phyloP scores from a whole-genome alignment of 2,797 vertebrate species.

The Gymnocypris eckloni region DNA sequence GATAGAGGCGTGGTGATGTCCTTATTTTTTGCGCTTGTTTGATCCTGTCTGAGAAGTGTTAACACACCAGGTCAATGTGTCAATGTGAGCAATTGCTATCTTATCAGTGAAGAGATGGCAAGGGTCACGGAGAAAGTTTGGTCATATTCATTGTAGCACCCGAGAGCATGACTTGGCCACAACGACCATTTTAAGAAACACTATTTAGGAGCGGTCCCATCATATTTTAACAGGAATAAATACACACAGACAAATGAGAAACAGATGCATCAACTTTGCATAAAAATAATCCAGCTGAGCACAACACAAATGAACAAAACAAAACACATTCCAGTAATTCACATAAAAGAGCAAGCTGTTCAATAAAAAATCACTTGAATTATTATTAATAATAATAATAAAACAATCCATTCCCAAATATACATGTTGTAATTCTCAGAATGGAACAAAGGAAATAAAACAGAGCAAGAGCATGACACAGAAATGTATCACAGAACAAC shows the following conservation, averaged over 20 bases:
- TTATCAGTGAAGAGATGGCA: conserved; percentile 1
- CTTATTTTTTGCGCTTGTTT: conserved; percentile 18
- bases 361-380: not conserved
- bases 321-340: not conserved
- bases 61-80: conserved; percentile 11
- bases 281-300: not conserved
- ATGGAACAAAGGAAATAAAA: not conserved
- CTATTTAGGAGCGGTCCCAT: not conserved
- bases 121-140: not conserved
- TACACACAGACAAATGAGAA: not conserved
- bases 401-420: not conserved
- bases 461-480: conserved; percentile 1
- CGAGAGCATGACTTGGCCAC: not conserved
- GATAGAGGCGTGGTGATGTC: conserved; percentile 11
- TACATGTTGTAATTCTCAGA: not conserved
- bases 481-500: not conserved
- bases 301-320: not conserved
- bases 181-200: not conserved
- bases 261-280: not conserved
- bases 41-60: conserved; percentile 27
- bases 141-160: not conserved
- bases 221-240: conserved; percentile 1
- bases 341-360: not conserved
- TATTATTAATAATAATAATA: not conserved
- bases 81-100: conserved; percentile 24